phyloP scores from a whole-genome alignment of 2,888 invertebrate genomes.

The Chelonus formosanus region DNA sequence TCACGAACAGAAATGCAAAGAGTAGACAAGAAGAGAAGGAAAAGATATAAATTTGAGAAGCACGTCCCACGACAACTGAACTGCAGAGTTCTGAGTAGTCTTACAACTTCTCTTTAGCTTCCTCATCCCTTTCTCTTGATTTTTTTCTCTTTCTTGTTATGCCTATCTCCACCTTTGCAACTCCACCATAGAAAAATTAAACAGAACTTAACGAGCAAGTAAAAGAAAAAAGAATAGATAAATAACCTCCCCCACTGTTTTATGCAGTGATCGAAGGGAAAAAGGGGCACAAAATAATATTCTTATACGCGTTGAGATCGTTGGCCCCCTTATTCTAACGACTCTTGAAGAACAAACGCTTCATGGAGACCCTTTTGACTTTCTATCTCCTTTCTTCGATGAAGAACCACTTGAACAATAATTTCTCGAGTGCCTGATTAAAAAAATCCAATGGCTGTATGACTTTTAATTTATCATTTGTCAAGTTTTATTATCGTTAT shows the following conservation, averaged over 20 bases:
- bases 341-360: conserved; percentile 22
- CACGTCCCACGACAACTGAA: background rate
- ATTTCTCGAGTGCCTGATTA: conserved; percentile 20
- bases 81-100: background rate
- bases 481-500: background rate
- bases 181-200: background rate
- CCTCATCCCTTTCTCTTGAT: background rate
- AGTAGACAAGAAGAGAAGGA: background rate
- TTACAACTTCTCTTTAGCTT: background rate
- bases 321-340: conserved; percentile 27
- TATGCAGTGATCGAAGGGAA: conserved; percentile 7
- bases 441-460: conserved; percentile 1
- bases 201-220: background rate
- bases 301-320: conserved; percentile 9
- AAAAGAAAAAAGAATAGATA: background rate
- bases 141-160: too few species aligned
- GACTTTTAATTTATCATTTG: background rate
- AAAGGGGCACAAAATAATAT: conserved; percentile 14
- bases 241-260: background rate
- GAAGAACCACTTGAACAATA: conserved; percentile 9
- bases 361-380: background rate
- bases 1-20: background rate
- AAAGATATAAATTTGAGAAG: background rate
- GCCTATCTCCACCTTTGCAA: background rate
- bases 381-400: background rate